These are phyloP conservation scores for Psilopsiagon aurifrons DNA, from an alignment of 2,113 vertebrate species.

Conservation along the genomic window DNA sequence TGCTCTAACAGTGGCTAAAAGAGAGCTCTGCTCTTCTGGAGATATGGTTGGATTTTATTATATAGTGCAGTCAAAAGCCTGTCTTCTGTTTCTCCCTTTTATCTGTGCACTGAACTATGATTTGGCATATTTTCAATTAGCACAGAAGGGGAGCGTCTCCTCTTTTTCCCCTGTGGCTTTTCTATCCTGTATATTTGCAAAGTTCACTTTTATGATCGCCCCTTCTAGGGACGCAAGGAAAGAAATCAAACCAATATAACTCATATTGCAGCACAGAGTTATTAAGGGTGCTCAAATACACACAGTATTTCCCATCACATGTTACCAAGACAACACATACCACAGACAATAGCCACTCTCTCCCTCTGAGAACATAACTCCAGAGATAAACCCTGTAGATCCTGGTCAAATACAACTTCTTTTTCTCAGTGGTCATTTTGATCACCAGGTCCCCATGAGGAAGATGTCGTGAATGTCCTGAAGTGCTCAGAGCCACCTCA, in stretches of 20 bases:
- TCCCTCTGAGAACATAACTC: background rate
- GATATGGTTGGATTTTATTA: background rate
- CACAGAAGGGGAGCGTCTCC: background rate
- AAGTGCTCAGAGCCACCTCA: background rate
- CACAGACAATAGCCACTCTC: background rate
- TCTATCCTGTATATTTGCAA: background rate
- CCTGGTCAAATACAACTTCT: background rate
- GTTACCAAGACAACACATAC: slow-evolving; percentile 23
- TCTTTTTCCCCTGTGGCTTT: background rate
- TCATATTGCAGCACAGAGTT: background rate
- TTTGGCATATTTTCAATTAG: slow-evolving; percentile 38
- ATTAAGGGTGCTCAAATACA: background rate
- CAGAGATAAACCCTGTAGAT: background rate
- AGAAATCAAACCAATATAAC: background rate
- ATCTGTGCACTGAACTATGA: slow-evolving; percentile 35
- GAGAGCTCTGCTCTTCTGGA: slow-evolving; percentile 11
- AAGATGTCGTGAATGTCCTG: background rate
- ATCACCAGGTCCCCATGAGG: background rate
- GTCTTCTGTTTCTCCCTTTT: background rate
- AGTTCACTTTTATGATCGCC: background rate
- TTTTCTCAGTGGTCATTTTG: background rate
- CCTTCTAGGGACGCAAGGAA: background rate
- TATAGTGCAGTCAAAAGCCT: background rate
- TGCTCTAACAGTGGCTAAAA: background rate
- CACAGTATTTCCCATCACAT: background rate